Evolutionary conservation across 2,888 invertebrate genomes (phyloP).

Genomic region (Acronicta psi): DNA sequence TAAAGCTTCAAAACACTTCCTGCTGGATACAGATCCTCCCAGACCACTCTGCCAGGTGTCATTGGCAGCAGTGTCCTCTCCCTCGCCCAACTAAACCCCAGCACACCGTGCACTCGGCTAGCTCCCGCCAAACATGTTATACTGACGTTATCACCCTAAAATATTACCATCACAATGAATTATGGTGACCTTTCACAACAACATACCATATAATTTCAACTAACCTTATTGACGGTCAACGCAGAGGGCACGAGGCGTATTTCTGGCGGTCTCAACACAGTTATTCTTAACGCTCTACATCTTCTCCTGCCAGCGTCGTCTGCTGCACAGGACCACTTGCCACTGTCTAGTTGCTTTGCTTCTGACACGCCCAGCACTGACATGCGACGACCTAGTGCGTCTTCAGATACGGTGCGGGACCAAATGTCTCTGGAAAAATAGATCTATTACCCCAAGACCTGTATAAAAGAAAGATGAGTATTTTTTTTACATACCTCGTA

Average conservation of each 20-base stretch:
- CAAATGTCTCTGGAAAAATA: constrained; percentile 90
- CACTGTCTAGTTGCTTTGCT: constrained; percentile 92
- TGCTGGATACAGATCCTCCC: constrained; percentile 95
- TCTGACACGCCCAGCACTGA: constrained; percentile 92
- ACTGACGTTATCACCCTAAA: constrained; percentile 91
- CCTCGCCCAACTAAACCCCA: constrained; percentile 95
- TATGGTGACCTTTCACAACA: no score
- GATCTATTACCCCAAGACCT: background rate
- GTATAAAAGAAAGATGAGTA: no score
- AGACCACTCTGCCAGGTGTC: constrained; percentile 93
- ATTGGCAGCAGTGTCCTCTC: constrained; percentile 93
- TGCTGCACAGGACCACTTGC: constrained; percentile 94
- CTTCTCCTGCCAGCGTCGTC: constrained; percentile 91
- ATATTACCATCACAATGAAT: background rate
- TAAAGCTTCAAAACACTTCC: constrained; percentile 95
- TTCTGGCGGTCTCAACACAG: constrained; percentile 90
- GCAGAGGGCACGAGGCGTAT: constrained; percentile 92
- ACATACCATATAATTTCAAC: background rate
- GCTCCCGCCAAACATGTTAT: constrained; percentile 92
- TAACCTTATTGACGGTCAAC: constrained; percentile 92
- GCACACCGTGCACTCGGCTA: constrained; percentile 89
- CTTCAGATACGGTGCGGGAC: constrained; percentile 90
- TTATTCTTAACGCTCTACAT: constrained; percentile 90
- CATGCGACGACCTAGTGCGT: constrained; percentile 86
- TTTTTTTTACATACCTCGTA: constrained; percentile 89